Evolutionary conservation across 2,797 vertebrate genomes (phyloP).

Genomic region (Centropyge bicolor): DNA sequence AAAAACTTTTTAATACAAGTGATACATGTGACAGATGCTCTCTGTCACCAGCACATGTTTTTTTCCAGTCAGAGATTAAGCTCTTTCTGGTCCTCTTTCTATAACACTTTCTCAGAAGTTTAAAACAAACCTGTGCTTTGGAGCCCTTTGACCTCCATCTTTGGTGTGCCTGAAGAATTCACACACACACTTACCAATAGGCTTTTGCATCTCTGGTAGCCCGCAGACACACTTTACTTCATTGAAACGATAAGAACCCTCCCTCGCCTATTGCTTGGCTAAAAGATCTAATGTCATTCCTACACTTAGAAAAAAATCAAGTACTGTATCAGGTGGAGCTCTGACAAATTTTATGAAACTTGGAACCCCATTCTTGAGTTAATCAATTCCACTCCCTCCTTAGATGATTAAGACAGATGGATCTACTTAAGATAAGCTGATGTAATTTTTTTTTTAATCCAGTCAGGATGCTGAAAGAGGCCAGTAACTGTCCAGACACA

Average conservation of each 20-base stretch:
- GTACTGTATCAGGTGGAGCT: background rate
- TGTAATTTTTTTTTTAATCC: no score
- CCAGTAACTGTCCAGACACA: no score
- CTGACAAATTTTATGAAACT: background rate
- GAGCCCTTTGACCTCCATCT: background rate
- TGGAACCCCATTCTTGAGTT: background rate
- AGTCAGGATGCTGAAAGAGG: no score
- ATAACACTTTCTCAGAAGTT: background rate
- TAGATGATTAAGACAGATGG: background rate
- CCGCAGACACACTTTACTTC: background rate
- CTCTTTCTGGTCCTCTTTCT: slow-evolving; percentile 5
- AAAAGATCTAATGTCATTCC: background rate
- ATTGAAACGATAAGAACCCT: background rate
- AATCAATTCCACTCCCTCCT: background rate
- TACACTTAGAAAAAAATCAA: background rate
- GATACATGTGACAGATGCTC: no score
- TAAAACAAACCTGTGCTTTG: background rate
- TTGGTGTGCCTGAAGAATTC: background rate
- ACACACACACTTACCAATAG: background rate
- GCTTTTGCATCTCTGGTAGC: no score
- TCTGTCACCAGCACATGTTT: no score
- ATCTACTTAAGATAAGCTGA: no score
- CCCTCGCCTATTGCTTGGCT: background rate
- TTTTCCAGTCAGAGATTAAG: background rate
- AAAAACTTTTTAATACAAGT: no score